A percentile compares a stretch with the other conserved stretches of the same genome.
Evolutionary conservation across 2,113 vertebrate species (phyloP).

Genomic region (Setophaga petechia): DNA sequence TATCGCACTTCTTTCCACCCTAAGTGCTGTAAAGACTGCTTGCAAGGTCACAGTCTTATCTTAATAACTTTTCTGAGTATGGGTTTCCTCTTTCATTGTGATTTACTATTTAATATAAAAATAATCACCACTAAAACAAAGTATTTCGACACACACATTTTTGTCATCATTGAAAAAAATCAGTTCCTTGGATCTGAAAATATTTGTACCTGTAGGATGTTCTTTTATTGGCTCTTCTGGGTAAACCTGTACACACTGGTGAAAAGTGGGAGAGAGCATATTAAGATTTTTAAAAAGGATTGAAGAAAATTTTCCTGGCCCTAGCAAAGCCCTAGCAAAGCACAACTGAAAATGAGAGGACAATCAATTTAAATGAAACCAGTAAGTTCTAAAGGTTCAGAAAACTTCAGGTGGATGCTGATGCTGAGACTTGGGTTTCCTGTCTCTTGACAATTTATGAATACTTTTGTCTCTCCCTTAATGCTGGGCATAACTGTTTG

Average conservation of each 20-base stretch:
- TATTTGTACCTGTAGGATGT: not conserved
- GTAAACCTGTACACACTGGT: not conserved
- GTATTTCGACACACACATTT: not conserved
- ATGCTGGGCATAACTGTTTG: slow-evolving; percentile 13
- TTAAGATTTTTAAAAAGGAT: not conserved
- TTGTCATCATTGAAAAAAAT: not conserved
- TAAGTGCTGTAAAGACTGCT: not conserved
- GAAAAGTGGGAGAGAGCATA: not conserved
- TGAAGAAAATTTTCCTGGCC: not conserved
- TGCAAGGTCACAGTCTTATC: not conserved
- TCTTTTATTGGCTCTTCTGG: not conserved
- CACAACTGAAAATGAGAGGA: not conserved
- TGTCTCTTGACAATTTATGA: slow-evolving; percentile 38
- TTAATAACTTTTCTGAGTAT: not conserved
- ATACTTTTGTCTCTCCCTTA: slow-evolving; percentile 11
- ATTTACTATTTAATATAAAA: not conserved
- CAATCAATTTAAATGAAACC: not conserved
- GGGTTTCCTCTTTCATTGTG: not conserved
- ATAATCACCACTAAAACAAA: not conserved
- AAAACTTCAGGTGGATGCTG: not conserved
- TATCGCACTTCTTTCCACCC: not conserved
- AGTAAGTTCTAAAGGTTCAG: not conserved
- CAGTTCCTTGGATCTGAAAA: not conserved
- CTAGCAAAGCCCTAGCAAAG: not conserved
- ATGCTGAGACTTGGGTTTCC: not conserved